Evolutionary conservation across 2,113 vertebrate genomes (phyloP).

Genomic region (Saccopteryx leptura): DNA sequence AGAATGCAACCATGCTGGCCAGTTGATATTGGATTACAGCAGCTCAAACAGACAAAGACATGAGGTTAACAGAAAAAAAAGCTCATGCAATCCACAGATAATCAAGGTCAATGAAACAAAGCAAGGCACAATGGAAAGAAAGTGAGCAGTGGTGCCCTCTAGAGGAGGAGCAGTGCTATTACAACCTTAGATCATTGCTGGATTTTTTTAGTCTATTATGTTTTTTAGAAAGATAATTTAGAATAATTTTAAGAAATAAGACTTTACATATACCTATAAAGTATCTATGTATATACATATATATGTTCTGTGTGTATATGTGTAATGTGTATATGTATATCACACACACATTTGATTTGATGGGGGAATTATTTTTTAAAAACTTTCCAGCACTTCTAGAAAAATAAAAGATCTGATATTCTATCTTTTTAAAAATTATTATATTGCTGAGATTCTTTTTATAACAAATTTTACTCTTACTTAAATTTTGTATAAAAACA

Average conservation of each 20-base stretch:
- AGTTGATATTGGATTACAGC: not conserved
- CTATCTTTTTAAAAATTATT: not conserved
- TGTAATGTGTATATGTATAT: not conserved
- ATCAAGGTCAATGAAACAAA: not conserved
- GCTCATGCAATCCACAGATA: not conserved
- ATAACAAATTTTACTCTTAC: not conserved
- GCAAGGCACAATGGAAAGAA: not conserved
- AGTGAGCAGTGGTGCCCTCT: too few relatives aligned
- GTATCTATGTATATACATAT: not conserved
- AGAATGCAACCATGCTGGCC: not conserved
- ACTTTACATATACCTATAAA: not conserved
- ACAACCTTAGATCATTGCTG: not conserved
- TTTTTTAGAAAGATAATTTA: not conserved
- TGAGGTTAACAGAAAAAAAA: not conserved
- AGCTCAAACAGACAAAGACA: not conserved
- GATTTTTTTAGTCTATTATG: too few relatives aligned
- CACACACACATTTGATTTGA: not conserved
- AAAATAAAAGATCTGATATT: not conserved
- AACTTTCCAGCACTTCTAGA: not conserved
- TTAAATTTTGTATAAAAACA: conserved; percentile 9
- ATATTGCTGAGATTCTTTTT: not conserved
- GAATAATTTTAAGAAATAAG: not conserved
- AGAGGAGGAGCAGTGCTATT: not conserved
- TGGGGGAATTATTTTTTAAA: not conserved
- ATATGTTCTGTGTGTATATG: not conserved